phyloP scores from a whole-genome alignment of 2,888 invertebrate species.

The Cenopis cana region DNA sequence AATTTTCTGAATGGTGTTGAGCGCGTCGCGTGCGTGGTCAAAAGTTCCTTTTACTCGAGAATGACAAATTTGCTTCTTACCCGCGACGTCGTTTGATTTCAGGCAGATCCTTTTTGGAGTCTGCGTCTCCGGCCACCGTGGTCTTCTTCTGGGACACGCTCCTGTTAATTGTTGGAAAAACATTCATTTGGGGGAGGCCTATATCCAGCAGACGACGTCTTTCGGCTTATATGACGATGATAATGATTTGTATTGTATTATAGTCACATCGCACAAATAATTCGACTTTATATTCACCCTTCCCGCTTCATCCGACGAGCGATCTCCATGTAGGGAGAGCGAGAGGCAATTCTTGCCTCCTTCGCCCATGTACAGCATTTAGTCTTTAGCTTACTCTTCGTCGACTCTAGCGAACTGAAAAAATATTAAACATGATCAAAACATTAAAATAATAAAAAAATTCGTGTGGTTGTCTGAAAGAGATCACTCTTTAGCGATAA shows the following conservation, averaged over 20 bases:
- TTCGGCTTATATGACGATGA: no score
- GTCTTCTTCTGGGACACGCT: not conserved
- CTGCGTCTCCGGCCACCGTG: not conserved
- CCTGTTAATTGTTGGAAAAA: not conserved
- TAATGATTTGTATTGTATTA: no score
- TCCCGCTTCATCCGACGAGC: not conserved
- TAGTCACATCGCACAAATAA: no score
- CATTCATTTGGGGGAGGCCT: no score
- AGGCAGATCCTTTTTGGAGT: not conserved
- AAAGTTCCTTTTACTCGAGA: no score
- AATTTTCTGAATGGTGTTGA: no score
- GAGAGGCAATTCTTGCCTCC: not conserved
- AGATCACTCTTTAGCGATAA: no score
- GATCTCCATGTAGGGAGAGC: conserved; percentile 7
- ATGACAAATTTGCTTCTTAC: not conserved
- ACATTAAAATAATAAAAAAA: no score
- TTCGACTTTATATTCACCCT: not conserved
- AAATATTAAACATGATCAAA: no score
- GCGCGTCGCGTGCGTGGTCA: no score
- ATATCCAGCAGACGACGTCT: no score
- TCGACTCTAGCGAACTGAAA: not conserved
- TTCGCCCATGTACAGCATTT: not conserved
- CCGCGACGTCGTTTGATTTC: not conserved
- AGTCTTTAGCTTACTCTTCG: not conserved
- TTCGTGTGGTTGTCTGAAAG: no score